Conservation (phyloP, 1,140 invertebrate genomes). For the Oedothorax gibbosus region DNA sequence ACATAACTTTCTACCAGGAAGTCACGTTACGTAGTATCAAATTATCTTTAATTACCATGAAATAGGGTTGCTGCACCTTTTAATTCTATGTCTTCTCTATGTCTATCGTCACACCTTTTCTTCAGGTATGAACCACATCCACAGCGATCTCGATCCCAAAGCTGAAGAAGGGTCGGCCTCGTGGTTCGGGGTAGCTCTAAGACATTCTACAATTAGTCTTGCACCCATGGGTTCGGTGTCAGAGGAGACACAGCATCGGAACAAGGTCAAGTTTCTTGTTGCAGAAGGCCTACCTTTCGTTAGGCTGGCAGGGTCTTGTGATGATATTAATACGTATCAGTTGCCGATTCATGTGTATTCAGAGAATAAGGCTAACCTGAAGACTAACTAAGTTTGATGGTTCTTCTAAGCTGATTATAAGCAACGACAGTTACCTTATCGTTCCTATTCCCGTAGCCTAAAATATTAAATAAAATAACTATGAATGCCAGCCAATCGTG, state of each 20-base stretch:
- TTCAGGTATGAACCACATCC: constrained; percentile 36
- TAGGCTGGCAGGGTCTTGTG: constrained; percentile 20
- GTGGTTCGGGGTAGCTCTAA: constrained; percentile 40
- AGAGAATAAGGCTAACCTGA: constrained; percentile 3
- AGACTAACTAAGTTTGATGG: background rate
- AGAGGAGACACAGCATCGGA: background rate
- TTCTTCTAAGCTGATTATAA: background rate
- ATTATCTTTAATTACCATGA: too few species aligned
- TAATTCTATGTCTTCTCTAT: too few species aligned
- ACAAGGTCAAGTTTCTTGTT: constrained; percentile 17
- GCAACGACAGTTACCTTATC: too few species aligned
- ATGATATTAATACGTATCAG: constrained; percentile 37
- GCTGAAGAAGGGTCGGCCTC: constrained; percentile 1
- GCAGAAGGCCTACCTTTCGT: background rate
- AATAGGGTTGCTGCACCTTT: too few species aligned
- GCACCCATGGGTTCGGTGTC: background rate
- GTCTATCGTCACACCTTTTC: too few species aligned
- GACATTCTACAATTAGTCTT: constrained; percentile 2
- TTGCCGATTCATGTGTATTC: constrained; percentile 44
- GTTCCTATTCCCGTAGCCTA: too few species aligned
- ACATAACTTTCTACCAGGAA: too few species aligned
- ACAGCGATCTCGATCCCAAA: constrained; percentile 32
- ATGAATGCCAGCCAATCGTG: too few species aligned
- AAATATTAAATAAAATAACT: too few species aligned
- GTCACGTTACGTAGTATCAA: too few species aligned